A percentile compares a stretch with the other conserved stretches of the same genome.
Evolutionary conservation across 2,797 vertebrate genomes (phyloP).

Genomic region (Sebastes hubbsi): DNA sequence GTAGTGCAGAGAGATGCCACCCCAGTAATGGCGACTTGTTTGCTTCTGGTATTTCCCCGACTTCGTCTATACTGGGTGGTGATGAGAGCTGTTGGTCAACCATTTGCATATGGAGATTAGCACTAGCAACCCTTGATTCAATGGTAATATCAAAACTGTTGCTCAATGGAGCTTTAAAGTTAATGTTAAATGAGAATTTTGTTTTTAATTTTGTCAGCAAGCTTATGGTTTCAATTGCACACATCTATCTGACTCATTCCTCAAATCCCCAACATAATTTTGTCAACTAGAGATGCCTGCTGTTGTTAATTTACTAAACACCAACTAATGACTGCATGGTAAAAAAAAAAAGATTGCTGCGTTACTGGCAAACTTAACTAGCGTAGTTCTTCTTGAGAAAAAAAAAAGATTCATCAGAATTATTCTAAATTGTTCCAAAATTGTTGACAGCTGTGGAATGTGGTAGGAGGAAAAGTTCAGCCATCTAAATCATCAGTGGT

Average conservation of each 20-base stretch:
- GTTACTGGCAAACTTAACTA: conserved; percentile 35
- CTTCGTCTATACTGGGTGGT: rapidly evolving
- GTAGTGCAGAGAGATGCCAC: too few relatives aligned
- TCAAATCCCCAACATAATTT: conserved; percentile 32
- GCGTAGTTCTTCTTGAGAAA: conserved; percentile 13
- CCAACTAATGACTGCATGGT: conserved; percentile 37
- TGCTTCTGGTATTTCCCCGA: too few relatives aligned
- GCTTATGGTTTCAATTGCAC: conserved; percentile 19
- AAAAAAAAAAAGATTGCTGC: conserved; percentile 19
- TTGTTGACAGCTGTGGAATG: conserved; percentile 69
- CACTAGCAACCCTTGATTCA: neutral
- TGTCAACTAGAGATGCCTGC: conserved; percentile 30
- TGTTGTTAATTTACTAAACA: conserved; percentile 55
- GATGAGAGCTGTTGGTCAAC: neutral
- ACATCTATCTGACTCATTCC: conserved; percentile 21
- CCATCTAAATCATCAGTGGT: conserved; percentile 41
- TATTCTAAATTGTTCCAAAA: conserved; percentile 57
- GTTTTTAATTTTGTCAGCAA: neutral
- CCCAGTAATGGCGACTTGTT: too few relatives aligned
- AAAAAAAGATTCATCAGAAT: conserved; percentile 39
- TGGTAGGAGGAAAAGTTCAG: conserved; percentile 46
- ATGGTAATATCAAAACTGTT: neutral
- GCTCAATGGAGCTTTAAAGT: conserved; percentile 1
- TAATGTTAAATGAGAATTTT: conserved; percentile 5
- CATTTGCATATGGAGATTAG: neutral